phyloP scores from a whole-genome alignment of 2,797 vertebrate species.

The Holocentrus rufus region DNA sequence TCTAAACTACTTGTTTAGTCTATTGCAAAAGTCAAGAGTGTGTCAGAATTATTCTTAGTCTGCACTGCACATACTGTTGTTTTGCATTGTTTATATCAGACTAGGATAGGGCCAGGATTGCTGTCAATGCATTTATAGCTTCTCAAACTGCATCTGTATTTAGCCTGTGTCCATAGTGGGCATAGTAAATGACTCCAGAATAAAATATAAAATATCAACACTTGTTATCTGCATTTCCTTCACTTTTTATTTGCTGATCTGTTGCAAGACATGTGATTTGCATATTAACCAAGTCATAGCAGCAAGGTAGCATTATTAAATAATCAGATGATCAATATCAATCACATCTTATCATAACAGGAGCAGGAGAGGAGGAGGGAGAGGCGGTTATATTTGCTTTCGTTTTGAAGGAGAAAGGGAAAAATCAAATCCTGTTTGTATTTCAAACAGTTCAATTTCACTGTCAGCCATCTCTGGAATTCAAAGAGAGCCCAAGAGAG shows the following conservation, averaged over 20 bases:
- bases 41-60: background rate
- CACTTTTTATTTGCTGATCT: conserved; percentile 29
- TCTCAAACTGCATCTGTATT: conserved; percentile 6
- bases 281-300: conserved; percentile 14
- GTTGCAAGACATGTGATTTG: conserved; percentile 17
- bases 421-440: conserved; percentile 51
- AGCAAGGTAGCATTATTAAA: conserved; percentile 39
- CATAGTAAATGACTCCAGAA: background rate
- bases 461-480: conserved; percentile 43
- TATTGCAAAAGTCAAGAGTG: background rate
- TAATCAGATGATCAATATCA: conserved; percentile 51
- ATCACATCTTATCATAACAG: conserved; percentile 39
- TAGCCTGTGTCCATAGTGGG: background rate
- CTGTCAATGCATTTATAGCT: conserved; percentile 21
- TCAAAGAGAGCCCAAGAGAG: conserved; percentile 30
- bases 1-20: background rate
- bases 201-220: conserved; percentile 1
- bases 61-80: background rate
- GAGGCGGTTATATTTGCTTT: conserved; percentile 15
- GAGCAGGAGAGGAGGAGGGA: conserved; percentile 34
- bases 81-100: background rate
- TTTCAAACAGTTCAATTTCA: conserved; percentile 68
- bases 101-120: conserved; percentile 8
- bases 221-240: background rate
- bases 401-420: conserved; percentile 25